Percentiles rank a stretch among this genome's conserved stretches.
These are phyloP conservation scores for Gortyna flavago DNA, from an alignment of 2,888 invertebrate genomes.

Conservation along the genomic window DNA sequence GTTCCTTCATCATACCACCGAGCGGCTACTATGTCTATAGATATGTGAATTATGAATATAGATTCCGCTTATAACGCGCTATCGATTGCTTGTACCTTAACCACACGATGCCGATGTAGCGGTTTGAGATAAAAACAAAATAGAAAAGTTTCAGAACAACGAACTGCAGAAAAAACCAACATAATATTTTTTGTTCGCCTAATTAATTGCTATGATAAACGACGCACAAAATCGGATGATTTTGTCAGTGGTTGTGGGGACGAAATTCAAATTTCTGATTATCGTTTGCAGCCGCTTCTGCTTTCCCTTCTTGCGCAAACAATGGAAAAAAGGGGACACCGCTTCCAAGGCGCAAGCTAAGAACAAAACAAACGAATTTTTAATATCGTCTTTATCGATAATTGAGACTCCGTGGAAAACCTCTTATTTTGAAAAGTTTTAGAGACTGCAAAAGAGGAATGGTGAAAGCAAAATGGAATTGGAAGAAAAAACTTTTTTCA, in stretches of 20 bases:
- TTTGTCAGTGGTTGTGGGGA: slow-evolving; percentile 84
- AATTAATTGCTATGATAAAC: slow-evolving; percentile 87
- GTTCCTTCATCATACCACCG: slow-evolving; percentile 85
- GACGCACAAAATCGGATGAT: slow-evolving; percentile 87
- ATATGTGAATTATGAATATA: slow-evolving; percentile 84
- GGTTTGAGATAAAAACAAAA: slow-evolving; percentile 65
- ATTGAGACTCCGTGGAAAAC: slow-evolving; percentile 89
- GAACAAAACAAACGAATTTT: slow-evolving; percentile 91
- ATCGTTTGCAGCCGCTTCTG: slow-evolving; percentile 85
- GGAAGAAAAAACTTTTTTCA: slow-evolving; percentile 89
- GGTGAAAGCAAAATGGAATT: slow-evolving; percentile 88
- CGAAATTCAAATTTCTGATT: slow-evolving; percentile 89
- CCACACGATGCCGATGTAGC: slow-evolving; percentile 61
- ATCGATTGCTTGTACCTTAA: slow-evolving; percentile 60
- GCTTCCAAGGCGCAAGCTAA: slow-evolving; percentile 85
- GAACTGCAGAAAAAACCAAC: slow-evolving; percentile 74
- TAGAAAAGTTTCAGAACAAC: slow-evolving; percentile 73
- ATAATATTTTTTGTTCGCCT: slow-evolving; percentile 83
- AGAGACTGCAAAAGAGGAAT: slow-evolving; percentile 89
- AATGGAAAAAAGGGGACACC: slow-evolving; percentile 88
- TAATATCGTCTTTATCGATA: slow-evolving; percentile 90
- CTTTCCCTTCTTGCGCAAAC: slow-evolving; percentile 87
- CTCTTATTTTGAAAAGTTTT: slow-evolving; percentile 90
- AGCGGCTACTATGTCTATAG: slow-evolving; percentile 84
- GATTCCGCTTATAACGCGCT: slow-evolving; percentile 76